Percentiles rank a stretch among this genome's conserved stretches.
Evolutionary conservation across 2,113 vertebrate genomes (phyloP).

Genomic region (Labeo rohita): DNA sequence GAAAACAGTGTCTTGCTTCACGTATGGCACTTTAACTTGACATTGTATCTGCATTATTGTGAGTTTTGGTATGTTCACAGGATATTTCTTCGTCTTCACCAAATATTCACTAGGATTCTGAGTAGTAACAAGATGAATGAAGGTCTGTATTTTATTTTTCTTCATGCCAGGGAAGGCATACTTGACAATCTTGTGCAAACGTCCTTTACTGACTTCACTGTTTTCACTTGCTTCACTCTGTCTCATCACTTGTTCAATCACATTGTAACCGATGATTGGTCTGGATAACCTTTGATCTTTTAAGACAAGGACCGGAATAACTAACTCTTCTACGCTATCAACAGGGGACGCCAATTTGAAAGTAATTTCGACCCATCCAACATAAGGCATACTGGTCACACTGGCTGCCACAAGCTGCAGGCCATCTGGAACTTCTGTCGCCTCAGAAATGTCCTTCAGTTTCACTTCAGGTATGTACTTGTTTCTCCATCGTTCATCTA

Average conservation of each 20-base stretch:
- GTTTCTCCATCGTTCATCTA: neutral
- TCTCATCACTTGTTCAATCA: neutral
- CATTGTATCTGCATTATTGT: neutral
- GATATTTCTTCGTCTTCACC: neutral
- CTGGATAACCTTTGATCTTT: neutral
- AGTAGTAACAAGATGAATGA: neutral
- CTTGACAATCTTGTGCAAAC: neutral
- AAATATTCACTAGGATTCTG: neutral
- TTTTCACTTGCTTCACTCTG: neutral
- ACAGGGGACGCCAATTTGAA: neutral
- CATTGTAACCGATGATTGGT: neutral
- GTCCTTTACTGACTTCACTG: neutral
- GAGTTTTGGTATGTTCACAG: neutral
- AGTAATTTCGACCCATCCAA: neutral
- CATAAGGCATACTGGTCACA: neutral
- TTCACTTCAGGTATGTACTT: neutral
- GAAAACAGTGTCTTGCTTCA: neutral
- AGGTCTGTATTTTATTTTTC: neutral
- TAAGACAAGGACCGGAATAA: neutral
- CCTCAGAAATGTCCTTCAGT: neutral
- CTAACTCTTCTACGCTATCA: neutral
- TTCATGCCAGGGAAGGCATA: neutral
- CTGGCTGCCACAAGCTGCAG: neutral
- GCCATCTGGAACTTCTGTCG: neutral
- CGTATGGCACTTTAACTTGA: neutral